Percentiles rank a stretch among this genome's conserved stretches.
These are phyloP conservation scores for Calyptommatus sinebrachiatus DNA, from an alignment of 2,113 vertebrate species.

Conservation along the genomic window DNA sequence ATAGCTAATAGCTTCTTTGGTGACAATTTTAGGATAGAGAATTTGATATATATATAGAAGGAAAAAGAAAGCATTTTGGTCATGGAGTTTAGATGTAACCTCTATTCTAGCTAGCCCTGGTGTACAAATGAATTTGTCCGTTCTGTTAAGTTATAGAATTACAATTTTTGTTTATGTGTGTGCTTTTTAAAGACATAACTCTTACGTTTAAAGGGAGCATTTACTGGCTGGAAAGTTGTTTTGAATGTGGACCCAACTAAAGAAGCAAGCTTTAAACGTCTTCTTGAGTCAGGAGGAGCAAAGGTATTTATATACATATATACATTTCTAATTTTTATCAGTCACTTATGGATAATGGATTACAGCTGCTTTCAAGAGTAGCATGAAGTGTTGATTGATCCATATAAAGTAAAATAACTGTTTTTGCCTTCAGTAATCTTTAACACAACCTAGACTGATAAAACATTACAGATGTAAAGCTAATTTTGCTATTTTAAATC, in stretches of 20 bases:
- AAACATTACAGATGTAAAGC: too few relatives aligned
- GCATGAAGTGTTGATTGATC: neutral
- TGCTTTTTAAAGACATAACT: conserved; percentile 1
- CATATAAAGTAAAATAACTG: neutral
- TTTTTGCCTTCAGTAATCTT: conserved; percentile 2
- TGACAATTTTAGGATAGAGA: too few relatives aligned
- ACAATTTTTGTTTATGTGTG: neutral
- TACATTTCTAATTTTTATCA: neutral
- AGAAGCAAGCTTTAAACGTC: conserved; percentile 90
- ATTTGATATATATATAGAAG: too few relatives aligned
- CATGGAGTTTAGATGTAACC: too few relatives aligned
- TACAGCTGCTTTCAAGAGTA: neutral
- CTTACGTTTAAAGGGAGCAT: conserved; percentile 83
- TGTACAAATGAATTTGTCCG: too few relatives aligned
- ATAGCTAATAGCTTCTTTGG: too few relatives aligned
- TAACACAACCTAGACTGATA: neutral
- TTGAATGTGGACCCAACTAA: conserved; percentile 89
- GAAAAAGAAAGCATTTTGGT: too few relatives aligned
- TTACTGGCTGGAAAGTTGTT: conserved; percentile 95
- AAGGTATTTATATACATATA: too few relatives aligned
- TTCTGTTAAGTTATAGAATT: neutral
- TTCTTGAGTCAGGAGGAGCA: conserved; percentile 93
- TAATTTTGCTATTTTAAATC: too few relatives aligned
- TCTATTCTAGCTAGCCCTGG: too few relatives aligned
- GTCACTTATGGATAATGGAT: neutral